Evolutionary conservation across 2,113 vertebrate genomes (phyloP).

Genomic region (Struthio camelus): DNA sequence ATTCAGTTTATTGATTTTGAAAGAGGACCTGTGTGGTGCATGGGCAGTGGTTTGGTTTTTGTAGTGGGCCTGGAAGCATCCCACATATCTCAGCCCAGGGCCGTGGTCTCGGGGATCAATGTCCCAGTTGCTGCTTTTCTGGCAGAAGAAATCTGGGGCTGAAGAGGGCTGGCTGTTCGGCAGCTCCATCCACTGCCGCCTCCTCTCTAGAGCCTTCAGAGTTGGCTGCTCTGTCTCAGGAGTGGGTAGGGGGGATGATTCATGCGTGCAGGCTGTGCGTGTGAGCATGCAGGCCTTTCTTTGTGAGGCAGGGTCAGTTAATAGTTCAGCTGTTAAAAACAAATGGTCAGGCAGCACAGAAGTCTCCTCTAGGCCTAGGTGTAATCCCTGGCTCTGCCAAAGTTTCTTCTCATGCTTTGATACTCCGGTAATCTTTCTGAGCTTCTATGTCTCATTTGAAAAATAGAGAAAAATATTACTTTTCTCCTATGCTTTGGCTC

Average conservation of each 20-base stretch:
- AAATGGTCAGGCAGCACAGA: neutral
- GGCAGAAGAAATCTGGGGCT: neutral
- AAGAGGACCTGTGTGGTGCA: neutral
- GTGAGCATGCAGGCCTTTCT: neutral
- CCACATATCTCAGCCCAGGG: neutral
- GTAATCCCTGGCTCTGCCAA: neutral
- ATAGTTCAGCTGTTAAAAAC: neutral
- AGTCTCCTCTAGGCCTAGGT: neutral
- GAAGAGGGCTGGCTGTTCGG: neutral
- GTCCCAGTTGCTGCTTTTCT: neutral
- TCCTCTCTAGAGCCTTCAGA: neutral
- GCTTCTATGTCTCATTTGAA: neutral
- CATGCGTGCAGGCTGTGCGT: rapidly evolving
- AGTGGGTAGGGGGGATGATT: rapidly evolving
- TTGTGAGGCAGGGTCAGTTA: neutral
- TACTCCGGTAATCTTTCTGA: neutral
- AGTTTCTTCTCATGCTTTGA: neutral
- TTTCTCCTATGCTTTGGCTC: neutral
- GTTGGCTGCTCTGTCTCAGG: neutral
- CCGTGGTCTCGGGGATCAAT: rapidly evolving
- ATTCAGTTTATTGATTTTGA: neutral
- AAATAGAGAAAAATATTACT: neutral
- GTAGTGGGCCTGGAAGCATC: neutral
- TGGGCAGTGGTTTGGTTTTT: neutral
- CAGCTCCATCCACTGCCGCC: neutral